Conservation (phyloP, 2,113 vertebrate species). For the Rhegmatorhina hoffmannsi region DNA sequence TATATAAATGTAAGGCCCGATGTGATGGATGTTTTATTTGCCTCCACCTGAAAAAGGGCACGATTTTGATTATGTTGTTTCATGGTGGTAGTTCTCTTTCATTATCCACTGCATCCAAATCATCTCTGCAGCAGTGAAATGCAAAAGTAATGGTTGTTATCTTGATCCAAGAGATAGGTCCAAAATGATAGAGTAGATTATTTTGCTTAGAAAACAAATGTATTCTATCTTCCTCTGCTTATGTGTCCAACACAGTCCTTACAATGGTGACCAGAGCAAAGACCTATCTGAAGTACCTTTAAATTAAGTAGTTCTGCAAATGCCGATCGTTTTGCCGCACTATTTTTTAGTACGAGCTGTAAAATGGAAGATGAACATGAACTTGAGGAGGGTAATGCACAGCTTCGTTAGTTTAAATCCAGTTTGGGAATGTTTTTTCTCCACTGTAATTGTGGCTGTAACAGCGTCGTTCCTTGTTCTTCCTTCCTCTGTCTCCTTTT, state of each 20-base stretch:
- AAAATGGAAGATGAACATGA: not conserved
- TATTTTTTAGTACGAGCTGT: not conserved
- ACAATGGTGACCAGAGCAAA: not conserved
- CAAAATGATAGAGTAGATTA: slow-evolving; percentile 42
- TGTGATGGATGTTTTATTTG: slow-evolving; percentile 8
- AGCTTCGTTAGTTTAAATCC: slow-evolving; percentile 9
- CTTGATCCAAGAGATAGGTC: not conserved
- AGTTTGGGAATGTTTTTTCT: slow-evolving; percentile 7
- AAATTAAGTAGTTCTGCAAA: not conserved
- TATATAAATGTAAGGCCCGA: not conserved
- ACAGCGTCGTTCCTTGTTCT: not conserved
- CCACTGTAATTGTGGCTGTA: not conserved
- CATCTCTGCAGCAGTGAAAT: not conserved
- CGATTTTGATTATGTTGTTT: slow-evolving; percentile 41
- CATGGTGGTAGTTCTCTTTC: slow-evolving; percentile 24
- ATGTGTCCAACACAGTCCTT: not conserved
- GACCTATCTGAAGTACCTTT: not conserved
- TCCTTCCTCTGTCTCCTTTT: not conserved
- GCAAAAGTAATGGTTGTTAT: slow-evolving; percentile 45
- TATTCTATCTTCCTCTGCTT: slow-evolving; percentile 19
- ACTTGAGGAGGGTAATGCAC: not conserved
- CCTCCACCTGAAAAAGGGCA: slow-evolving; percentile 9
- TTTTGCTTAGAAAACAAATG: slow-evolving; percentile 44
- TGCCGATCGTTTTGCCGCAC: not conserved
- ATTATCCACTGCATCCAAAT: slow-evolving; percentile 55